A percentile compares a stretch with the other conserved stretches of the same genome.
phyloP scores from a whole-genome alignment of 2,888 invertebrate species.

The Tipula unca region DNA sequence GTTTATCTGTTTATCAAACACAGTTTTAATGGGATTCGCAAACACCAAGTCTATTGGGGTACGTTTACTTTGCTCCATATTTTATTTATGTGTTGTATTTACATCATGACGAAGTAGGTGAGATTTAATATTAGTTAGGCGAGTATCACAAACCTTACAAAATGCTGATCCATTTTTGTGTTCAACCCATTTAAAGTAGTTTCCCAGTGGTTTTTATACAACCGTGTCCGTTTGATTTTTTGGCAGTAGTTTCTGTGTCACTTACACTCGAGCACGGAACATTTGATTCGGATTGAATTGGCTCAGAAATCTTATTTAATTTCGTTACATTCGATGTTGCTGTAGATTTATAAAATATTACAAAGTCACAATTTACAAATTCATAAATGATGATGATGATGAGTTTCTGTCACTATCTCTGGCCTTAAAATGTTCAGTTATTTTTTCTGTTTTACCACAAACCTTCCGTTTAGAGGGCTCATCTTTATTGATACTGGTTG shows the following conservation, averaged over 20 bases:
- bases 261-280: background rate
- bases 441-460: background rate
- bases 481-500: background rate
- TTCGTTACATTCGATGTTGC: background rate
- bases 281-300: background rate
- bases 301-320: background rate
- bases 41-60: background rate
- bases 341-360: background rate
- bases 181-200: background rate
- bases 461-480: background rate
- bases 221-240: background rate
- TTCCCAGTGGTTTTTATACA: background rate
- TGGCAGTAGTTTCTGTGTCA: background rate
- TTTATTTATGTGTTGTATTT: background rate
- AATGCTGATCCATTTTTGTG: background rate
- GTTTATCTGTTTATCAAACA: conserved; percentile 16
- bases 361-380: background rate
- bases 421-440: background rate
- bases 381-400: background rate
- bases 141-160: no score
- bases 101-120: no score
- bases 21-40: background rate
- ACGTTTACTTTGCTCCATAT: background rate
- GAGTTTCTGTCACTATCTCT: background rate
- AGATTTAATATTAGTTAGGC: no score